phyloP scores from a whole-genome alignment of 2,113 vertebrate species.

The Nesogale talazaci region DNA sequence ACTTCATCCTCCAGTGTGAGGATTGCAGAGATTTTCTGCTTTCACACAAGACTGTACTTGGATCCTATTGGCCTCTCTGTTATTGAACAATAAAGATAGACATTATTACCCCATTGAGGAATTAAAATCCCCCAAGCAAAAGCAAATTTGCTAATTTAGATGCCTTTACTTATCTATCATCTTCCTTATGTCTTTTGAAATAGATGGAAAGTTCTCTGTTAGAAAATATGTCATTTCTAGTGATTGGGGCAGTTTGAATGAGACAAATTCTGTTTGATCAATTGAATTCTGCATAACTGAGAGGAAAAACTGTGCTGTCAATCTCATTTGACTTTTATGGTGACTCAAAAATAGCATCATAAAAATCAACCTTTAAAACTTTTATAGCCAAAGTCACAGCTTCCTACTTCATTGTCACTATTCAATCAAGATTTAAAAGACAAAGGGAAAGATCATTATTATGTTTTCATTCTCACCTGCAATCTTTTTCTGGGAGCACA shows the following conservation, averaged over 20 bases:
- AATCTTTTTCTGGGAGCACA: constrained; percentile 53
- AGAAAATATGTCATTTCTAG: constrained; percentile 40
- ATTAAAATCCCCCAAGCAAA: constrained; percentile 50
- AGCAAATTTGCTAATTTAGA: constrained; percentile 45
- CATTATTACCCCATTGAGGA: background rate
- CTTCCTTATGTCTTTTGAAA: constrained; percentile 14
- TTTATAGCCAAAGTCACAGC: constrained; percentile 21
- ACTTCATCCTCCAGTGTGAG: background rate
- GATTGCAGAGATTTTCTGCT: constrained; percentile 5
- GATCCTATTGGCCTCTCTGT: background rate
- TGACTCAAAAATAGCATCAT: constrained; percentile 41
- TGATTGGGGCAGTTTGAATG: constrained; percentile 4
- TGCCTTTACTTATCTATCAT: background rate
- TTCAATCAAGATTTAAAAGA: constrained; percentile 62
- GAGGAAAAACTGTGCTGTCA: constrained; percentile 31
- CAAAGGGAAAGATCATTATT: constrained; percentile 51
- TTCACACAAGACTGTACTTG: background rate
- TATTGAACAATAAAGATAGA: background rate
- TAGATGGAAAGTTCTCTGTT: background rate
- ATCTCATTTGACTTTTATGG: constrained; percentile 23
- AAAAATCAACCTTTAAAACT: constrained; percentile 59
- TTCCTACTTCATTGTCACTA: constrained; percentile 16
- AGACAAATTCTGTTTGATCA: constrained; percentile 22
- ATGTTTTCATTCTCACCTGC: constrained; percentile 46
- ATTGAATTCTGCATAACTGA: constrained; percentile 48